Base-by-base conservation (phyloP, 2,797 vertebrate species). In the Thripadectes ignobilis region DNA sequence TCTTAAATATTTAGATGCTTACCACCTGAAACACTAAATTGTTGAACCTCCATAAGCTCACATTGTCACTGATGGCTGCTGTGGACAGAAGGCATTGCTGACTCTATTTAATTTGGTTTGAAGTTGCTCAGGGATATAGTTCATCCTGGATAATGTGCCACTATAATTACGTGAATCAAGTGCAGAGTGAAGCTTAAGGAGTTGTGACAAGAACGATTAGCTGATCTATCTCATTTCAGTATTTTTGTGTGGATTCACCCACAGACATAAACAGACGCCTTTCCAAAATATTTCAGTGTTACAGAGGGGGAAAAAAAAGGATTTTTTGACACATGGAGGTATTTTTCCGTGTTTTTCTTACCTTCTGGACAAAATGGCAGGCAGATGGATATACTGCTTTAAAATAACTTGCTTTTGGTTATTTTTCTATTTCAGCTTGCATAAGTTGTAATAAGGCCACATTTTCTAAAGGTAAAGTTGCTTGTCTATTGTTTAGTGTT, bases 41-140 rank as follows among this genome's bases (percentile, higher is more conserved):
- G n/a, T 23, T 72, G 76, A 92, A 59, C 32, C 29, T 54, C 75
- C 58, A 15, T 24, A 85, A 78, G 17, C 66, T 89, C 55, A 19
- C 46, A 23, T 49, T 72, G 39, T 73, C 78, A 69, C 39, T 0
- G 2, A 23, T 38, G 69, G 51, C 79, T 91, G 52, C 85, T 73
- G 55, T 59, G 58, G 66, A 57, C 87, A 88, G 85, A 88, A 91
- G 65, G 36, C n/a, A 88, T 77, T 78, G 66, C 65, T 81, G 76
- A 19, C 48, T 83, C 41, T 68, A 78, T 84, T 92, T 94, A 78
- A 92, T 96, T 85, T 91, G 39, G 27, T 84, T 71, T 48, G 66
- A 93, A 88, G 81, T 73, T 91, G 62, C 76, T 95, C 23, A 83
- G 74, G 69, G 84, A 85, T 88, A 76, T 73, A 86, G 89, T 81